Evolutionary conservation across 2,888 invertebrate species (phyloP).

Genomic region (Drosophila ustulata): DNA sequence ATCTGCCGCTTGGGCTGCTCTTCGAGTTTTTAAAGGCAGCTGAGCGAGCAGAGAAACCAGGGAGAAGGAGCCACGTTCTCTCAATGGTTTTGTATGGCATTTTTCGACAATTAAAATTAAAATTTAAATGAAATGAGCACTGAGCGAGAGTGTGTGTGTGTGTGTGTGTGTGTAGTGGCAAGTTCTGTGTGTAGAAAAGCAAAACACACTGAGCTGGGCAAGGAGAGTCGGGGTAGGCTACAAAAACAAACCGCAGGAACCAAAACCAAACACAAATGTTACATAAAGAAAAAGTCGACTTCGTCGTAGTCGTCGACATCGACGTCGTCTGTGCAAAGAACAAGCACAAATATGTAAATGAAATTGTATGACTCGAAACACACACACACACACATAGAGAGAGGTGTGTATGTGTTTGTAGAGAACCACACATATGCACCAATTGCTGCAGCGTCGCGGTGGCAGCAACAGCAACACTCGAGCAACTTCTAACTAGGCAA

Average conservation of each 20-base stretch:
- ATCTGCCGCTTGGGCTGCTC: slow-evolving; percentile 29
- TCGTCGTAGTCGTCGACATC: slow-evolving; percentile 38
- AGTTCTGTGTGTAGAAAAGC: slow-evolving; percentile 60
- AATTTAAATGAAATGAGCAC: slow-evolving; percentile 74
- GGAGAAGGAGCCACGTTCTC: slow-evolving; percentile 46
- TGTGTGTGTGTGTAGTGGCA: slow-evolving; percentile 33
- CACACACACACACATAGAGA: slow-evolving; percentile 39
- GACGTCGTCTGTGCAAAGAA: slow-evolving; percentile 63
- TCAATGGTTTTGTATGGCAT: slow-evolving; percentile 69
- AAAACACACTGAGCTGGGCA: slow-evolving; percentile 59
- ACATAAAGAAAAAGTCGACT: slow-evolving; percentile 80
- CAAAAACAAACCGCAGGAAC: slow-evolving; percentile 77
- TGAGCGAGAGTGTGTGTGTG: slow-evolving; percentile 13
- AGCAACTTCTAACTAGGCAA: slow-evolving; percentile 63
- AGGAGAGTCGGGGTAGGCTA: slow-evolving; percentile 24
- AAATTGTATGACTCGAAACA: slow-evolving; percentile 71
- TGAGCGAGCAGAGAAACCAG: slow-evolving; percentile 28
- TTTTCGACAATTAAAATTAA: slow-evolving; percentile 81
- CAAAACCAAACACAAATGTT: slow-evolving; percentile 78
- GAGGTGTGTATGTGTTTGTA: not conserved
- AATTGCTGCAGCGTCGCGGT: slow-evolving; percentile 60
- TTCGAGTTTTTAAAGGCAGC: slow-evolving; percentile 53
- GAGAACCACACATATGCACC: slow-evolving; percentile 39
- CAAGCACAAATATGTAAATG: slow-evolving; percentile 77
- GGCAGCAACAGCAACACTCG: slow-evolving; percentile 51